These are phyloP conservation scores for Psittacula derbiana DNA, from an alignment of 2,797 vertebrate species.

Conservation along the genomic window DNA sequence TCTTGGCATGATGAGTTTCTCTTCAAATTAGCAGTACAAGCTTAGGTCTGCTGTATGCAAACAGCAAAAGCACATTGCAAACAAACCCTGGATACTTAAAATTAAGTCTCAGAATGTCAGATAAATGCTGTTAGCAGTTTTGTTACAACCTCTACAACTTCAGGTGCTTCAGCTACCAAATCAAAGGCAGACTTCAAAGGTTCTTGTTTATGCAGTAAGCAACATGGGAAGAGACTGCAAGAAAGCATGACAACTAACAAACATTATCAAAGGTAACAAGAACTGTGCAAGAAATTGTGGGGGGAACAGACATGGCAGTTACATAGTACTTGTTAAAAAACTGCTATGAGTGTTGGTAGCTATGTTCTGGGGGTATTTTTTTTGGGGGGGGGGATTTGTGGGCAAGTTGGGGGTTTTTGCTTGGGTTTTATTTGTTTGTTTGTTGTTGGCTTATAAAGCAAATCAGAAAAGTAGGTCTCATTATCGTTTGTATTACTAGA, in stretches of 20 bases:
- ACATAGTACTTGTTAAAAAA: neutral
- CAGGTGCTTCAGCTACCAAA: conserved; percentile 19
- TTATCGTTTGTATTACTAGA: neutral
- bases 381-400: no score
- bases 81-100: neutral
- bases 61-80: neutral
- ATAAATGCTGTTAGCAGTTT: neutral
- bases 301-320: neutral
- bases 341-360: neutral
- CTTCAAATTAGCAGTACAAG: conserved; percentile 1
- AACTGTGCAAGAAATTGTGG: neutral
- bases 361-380: neutral
- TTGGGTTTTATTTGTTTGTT: neutral
- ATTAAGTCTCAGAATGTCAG: neutral
- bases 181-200: conserved; percentile 54
- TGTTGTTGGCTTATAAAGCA: neutral
- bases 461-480: neutral
- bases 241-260: conserved; percentile 36
- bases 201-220: neutral
- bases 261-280: conserved; percentile 36
- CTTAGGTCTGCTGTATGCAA: conserved; percentile 33
- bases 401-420: rapidly evolving
- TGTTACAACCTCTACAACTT: neutral
- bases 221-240: neutral
- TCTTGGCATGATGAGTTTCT: neutral